These are phyloP conservation scores for Nematolebias whitei DNA, from an alignment of 2,113 vertebrate species.

Conservation along the genomic window DNA sequence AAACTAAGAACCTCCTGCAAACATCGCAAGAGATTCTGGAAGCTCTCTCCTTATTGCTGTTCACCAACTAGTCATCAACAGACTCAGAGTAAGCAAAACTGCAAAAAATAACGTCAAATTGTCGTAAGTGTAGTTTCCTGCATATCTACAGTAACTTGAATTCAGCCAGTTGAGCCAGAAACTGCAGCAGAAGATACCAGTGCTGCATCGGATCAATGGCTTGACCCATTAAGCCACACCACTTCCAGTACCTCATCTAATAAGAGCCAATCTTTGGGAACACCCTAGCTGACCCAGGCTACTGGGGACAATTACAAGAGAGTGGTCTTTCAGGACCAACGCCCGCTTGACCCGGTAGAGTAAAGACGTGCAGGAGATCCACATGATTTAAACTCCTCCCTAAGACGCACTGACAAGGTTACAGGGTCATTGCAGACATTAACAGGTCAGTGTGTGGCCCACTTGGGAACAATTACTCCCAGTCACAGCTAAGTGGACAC, in stretches of 20 bases:
- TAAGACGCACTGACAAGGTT: constrained; percentile 98
- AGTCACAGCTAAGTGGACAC: constrained; percentile 99
- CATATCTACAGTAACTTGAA: not conserved
- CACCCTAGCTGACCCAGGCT: constrained; percentile 72
- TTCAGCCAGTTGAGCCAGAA: not conserved
- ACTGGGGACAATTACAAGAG: constrained; percentile 79
- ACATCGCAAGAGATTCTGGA: no score
- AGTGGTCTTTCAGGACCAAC: constrained; percentile 82
- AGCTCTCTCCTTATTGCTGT: no score
- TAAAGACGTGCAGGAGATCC: constrained; percentile 80
- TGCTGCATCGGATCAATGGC: constrained; percentile 63
- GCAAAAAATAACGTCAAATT: no score
- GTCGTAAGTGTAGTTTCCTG: not conserved
- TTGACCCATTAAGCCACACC: constrained; percentile 63
- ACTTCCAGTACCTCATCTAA: constrained; percentile 65
- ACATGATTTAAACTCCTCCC: constrained; percentile 93
- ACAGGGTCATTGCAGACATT: constrained; percentile 95
- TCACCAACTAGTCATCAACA: no score
- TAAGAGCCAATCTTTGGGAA: constrained; percentile 60
- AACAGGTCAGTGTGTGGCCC: constrained; percentile 98
- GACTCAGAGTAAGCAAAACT: no score
- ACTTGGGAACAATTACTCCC: constrained; percentile 99
- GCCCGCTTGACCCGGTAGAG: constrained; percentile 89
- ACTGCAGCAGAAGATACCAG: constrained; percentile 18
- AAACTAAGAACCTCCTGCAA: no score